Base-by-base conservation (phyloP, 2,888 invertebrate genomes). In the Plebejus anna region DNA sequence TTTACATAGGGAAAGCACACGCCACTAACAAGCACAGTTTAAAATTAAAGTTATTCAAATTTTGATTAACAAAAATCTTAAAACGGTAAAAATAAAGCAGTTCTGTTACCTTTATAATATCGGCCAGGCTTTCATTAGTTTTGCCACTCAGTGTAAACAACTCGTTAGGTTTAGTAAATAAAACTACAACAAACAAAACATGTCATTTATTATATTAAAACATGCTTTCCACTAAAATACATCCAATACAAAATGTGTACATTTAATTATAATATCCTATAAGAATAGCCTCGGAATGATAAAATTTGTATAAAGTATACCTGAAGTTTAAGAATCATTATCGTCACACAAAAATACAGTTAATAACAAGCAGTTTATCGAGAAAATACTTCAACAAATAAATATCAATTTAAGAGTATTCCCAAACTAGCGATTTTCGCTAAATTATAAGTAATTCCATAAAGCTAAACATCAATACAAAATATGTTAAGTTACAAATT, bases 151-250 rank as follows among this genome's bases (percentile, higher is more conserved):
- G 80, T 76, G 79, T 85, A 83, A 82, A 80, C 82, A 72, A 71
- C 28, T 42, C 78, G 89, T 91, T 92, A 91, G 89, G 90, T 83
- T 84, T 85, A 88, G 89, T 87, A 85, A 91, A 86, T 89, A 89
- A 94, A 94, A 94, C 91, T 89, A 93, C 91, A 88, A 89, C 90
- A 89, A 92, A 93, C 92, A 92, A 92, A 92, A 91, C 89, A 92
- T 87, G 81, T 83, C 85, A 59, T 92, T 92, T 92, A 92, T 92
- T 92, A 85, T 32, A 36, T 13, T 87, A 87, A 85, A 89, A 91
- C 92, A 92, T 91, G 92, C 92, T 86, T 77, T 83, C 83, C 85
- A 55, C 83, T 83, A 86, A 88, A 88, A 86, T 87, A 82, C 82
- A 81, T 80, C 79, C 79, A 81, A 79, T 84, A 84, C 82, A 84